These are phyloP conservation scores for Catocala sponsa DNA, from an alignment of 2,888 invertebrate species.

Conservation along the genomic window DNA sequence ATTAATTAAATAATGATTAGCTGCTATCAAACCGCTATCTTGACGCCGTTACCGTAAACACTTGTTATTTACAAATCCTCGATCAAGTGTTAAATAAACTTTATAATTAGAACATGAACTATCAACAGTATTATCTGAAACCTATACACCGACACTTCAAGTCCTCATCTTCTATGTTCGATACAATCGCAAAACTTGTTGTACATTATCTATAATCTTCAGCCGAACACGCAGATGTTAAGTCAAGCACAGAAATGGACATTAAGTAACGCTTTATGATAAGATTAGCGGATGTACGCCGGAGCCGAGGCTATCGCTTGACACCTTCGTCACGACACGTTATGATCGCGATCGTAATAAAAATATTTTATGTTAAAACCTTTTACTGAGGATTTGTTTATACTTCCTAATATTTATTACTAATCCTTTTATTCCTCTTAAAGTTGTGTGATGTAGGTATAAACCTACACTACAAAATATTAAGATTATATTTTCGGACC, in stretches of 20 bases:
- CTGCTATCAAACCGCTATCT: conserved; percentile 28
- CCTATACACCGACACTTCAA: conserved; percentile 39
- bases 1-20: conserved; percentile 22
- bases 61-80: conserved; percentile 26
- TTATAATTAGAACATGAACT: conserved; percentile 38
- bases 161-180: conserved; percentile 50
- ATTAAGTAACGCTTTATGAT: conserved; percentile 64
- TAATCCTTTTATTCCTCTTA: too few relatives aligned
- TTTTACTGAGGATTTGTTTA: too few relatives aligned
- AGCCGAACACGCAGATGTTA: conserved; percentile 59
- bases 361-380: conserved; percentile 22
- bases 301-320: conserved; percentile 63
- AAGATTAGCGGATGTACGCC: conserved; percentile 64
- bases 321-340: conserved; percentile 57
- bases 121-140: conserved; percentile 42
- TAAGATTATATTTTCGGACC: too few relatives aligned
- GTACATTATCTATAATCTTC: conserved; percentile 70
- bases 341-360: conserved; percentile 45
- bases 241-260: conserved; percentile 70
- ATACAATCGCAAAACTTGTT: conserved; percentile 64
- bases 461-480: too few relatives aligned
- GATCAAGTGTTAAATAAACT: conserved; percentile 21
- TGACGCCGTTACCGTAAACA: conserved; percentile 36
- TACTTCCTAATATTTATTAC: too few relatives aligned
- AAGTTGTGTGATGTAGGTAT: too few relatives aligned